Evolutionary conservation across 64 coral and sea anemone species (phyloP).

Genomic region (Stylophora pistillata): DNA sequence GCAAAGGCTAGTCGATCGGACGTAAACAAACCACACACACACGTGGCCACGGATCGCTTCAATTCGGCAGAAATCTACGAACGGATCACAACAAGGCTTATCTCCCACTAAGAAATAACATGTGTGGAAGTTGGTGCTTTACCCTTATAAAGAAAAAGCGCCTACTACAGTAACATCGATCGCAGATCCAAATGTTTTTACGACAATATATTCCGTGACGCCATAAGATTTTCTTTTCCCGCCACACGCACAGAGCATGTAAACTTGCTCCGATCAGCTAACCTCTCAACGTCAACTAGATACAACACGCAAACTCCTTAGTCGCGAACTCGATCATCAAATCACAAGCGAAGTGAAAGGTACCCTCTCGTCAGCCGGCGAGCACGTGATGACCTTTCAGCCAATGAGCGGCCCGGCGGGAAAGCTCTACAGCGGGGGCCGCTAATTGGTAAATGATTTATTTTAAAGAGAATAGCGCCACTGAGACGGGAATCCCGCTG

Average conservation of each 20-base stretch:
- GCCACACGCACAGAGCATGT: constrained; percentile 25
- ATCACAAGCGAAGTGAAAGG: constrained; percentile 23
- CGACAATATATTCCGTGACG: constrained; percentile 12
- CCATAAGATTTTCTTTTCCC: constrained; percentile 12
- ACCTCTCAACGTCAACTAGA: constrained; percentile 35
- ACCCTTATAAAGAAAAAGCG: constrained; percentile 2
- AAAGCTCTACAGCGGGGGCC: constrained; percentile 36
- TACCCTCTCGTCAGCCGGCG: not conserved
- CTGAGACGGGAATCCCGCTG: constrained; percentile 16
- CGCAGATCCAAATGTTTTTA: not conserved
- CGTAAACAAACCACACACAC: constrained; percentile 44
- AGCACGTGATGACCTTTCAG: constrained; percentile 5
- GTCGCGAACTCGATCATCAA: constrained; percentile 28
- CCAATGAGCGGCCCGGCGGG: constrained; percentile 43
- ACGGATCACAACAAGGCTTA: constrained; percentile 1
- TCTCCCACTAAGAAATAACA: not conserved
- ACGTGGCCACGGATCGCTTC: constrained; percentile 30
- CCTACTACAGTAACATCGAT: constrained; percentile 12
- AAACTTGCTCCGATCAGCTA: constrained; percentile 1
- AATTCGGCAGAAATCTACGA: not conserved
- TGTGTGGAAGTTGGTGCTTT: constrained; percentile 2
- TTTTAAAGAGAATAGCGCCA: constrained; percentile 33
- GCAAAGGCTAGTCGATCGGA: constrained; percentile 13
- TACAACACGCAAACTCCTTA: constrained; percentile 33
- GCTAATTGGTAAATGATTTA: constrained; percentile 50